Percentiles rank a stretch among this genome's conserved stretches.
Evolutionary conservation across 2,113 vertebrate genomes (phyloP).

Genomic region (Anoura caudifer): DNA sequence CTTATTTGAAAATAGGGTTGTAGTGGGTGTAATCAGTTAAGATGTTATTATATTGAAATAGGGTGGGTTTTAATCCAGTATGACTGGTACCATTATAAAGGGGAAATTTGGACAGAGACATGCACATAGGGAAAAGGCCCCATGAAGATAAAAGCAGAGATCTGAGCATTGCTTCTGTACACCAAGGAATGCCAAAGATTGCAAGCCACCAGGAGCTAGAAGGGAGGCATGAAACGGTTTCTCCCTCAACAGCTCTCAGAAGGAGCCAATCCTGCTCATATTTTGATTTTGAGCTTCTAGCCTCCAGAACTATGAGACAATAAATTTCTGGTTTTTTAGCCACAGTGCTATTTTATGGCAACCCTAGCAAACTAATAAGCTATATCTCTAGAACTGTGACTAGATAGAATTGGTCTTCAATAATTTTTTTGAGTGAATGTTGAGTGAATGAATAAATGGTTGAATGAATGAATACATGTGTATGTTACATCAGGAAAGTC

Average conservation of each 20-base stretch:
- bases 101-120: not conserved
- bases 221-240: not conserved
- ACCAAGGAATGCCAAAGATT: not conserved
- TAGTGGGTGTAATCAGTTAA: not conserved
- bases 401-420: not conserved
- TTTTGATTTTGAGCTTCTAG: not conserved
- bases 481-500: slow-evolving; percentile 34
- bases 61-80: not conserved
- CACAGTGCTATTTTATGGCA: not conserved
- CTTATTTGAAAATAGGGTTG: not conserved
- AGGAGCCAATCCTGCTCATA: not conserved
- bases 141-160: not conserved
- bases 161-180: not conserved
- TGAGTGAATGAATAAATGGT: slow-evolving; percentile 41
- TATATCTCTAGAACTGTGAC: not conserved
- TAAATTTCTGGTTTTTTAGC: not conserved
- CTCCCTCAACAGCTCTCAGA: not conserved
- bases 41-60: not conserved
- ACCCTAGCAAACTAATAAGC: not conserved
- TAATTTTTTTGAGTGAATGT: slow-evolving; percentile 35
- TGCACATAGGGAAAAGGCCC: not conserved
- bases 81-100: not conserved
- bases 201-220: not conserved
- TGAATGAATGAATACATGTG: not conserved
- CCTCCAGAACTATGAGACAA: not conserved